These are phyloP conservation scores for Caenorhabditis sp. DNA, from an alignment of 2,888 invertebrate species.

Conservation along the genomic window DNA sequence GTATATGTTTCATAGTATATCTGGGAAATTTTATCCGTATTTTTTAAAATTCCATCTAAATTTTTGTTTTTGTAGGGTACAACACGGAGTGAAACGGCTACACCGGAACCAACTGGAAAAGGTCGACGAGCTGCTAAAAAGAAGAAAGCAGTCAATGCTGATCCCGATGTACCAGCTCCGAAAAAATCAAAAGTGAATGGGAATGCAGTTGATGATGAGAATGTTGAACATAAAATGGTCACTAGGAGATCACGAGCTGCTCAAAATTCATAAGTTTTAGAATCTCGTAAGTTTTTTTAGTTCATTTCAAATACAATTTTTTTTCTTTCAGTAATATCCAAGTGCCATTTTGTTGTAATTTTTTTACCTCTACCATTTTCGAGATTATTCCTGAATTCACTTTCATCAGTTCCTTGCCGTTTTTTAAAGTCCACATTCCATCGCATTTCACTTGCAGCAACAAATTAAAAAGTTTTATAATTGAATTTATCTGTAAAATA, in stretches of 20 bases:
- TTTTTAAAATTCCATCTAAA: not conserved
- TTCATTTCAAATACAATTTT: not conserved
- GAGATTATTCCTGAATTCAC: not conserved
- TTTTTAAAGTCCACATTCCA: not conserved
- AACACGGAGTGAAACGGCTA: slow-evolving; percentile 29
- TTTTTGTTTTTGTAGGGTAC: slow-evolving; percentile 17
- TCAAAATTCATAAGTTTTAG: not conserved
- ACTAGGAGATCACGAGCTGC: slow-evolving; percentile 16
- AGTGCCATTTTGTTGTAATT: not conserved
- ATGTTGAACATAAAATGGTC: slow-evolving; percentile 35
- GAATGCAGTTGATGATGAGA: slow-evolving; percentile 9
- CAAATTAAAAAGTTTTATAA: not conserved
- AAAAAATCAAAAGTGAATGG: slow-evolving; percentile 11
- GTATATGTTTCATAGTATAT: not conserved
- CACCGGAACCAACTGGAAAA: slow-evolving; percentile 24
- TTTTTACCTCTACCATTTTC: not conserved
- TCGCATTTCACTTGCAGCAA: not conserved
- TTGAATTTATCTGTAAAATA: not conserved
- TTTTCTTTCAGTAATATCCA: not conserved
- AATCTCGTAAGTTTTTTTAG: not conserved
- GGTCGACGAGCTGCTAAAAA: slow-evolving; percentile 11
- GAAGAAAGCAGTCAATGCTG: slow-evolving; percentile 7
- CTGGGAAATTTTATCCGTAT: not conserved
- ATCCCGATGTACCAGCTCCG: not conserved
- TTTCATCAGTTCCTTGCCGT: not conserved